Percentiles rank a stretch among this genome's conserved stretches.
Conservation (phyloP, 2,797 vertebrate genomes). For the Cuniculus paca region DNA sequence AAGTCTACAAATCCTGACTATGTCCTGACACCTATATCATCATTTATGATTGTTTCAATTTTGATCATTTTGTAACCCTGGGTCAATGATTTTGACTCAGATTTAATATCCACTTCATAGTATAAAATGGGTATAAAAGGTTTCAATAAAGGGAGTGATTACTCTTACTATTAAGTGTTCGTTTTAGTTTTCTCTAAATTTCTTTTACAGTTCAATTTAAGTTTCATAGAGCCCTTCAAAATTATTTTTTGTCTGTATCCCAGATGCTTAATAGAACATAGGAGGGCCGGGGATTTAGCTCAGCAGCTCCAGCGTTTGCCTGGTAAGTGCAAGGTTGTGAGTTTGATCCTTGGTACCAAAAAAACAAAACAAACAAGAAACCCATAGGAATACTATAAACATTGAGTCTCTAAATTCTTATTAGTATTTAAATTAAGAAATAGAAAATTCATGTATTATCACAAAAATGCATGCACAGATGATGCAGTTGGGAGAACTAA, state of each 20-base stretch:
- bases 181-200: conserved; percentile 11
- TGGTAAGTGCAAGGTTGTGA: too few species aligned
- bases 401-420: background rate
- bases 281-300: too few species aligned
- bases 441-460: background rate
- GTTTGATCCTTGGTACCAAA: too few species aligned
- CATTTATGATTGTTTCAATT: background rate
- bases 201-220: background rate
- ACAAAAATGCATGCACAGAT: background rate
- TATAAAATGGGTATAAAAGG: background rate
- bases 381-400: background rate
- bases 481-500: background rate
- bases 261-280: background rate
- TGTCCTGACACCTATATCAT: background rate
- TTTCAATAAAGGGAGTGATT: background rate
- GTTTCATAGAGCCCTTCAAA: background rate
- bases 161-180: background rate
- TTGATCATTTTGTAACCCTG: background rate
- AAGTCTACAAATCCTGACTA: background rate
- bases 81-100: background rate
- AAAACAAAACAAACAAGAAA: too few species aligned
- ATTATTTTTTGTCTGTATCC: background rate
- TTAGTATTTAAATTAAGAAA: background rate
- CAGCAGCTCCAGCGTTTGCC: too few species aligned
- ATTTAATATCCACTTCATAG: background rate